phyloP scores from a whole-genome alignment of 2,797 vertebrate species.

The Limnodromus scolopaceus region DNA sequence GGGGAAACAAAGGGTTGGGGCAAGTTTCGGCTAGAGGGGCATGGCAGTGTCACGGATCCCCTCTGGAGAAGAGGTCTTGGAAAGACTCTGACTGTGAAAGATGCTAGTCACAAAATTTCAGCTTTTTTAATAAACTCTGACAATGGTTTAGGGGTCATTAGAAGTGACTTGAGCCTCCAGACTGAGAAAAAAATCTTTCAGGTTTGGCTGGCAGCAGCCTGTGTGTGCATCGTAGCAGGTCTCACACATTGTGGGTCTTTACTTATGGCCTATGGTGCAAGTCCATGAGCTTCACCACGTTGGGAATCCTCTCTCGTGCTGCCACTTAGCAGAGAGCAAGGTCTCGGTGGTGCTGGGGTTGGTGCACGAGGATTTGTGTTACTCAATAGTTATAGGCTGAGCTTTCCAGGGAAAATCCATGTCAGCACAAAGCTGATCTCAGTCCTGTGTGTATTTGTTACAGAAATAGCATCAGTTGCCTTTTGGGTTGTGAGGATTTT shows the following conservation, averaged over 20 bases:
- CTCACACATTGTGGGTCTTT: rapidly evolving
- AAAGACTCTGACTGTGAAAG: background rate
- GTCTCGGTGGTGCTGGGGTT: background rate
- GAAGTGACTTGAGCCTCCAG: background rate
- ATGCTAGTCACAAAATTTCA: background rate
- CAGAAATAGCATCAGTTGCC: background rate
- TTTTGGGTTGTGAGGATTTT: background rate
- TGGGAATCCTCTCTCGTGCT: rapidly evolving
- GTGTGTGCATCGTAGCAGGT: rapidly evolving
- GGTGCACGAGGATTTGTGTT: background rate
- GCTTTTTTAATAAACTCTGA: background rate
- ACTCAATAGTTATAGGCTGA: background rate
- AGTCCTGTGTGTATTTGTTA: background rate
- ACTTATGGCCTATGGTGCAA: rapidly evolving
- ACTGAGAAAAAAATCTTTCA: background rate
- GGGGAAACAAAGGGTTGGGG: background rate
- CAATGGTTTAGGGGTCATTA: rapidly evolving
- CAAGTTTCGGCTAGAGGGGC: background rate
- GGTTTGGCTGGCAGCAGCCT: background rate
- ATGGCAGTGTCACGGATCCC: background rate
- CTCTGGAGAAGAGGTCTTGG: background rate
- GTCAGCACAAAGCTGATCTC: background rate
- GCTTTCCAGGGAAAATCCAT: background rate
- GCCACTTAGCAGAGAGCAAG: rapidly evolving
- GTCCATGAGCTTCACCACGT: rapidly evolving